These are phyloP conservation scores for Panagrolaimus sp. DNA, from an alignment of 1,140 invertebrate species.

Conservation along the genomic window DNA sequence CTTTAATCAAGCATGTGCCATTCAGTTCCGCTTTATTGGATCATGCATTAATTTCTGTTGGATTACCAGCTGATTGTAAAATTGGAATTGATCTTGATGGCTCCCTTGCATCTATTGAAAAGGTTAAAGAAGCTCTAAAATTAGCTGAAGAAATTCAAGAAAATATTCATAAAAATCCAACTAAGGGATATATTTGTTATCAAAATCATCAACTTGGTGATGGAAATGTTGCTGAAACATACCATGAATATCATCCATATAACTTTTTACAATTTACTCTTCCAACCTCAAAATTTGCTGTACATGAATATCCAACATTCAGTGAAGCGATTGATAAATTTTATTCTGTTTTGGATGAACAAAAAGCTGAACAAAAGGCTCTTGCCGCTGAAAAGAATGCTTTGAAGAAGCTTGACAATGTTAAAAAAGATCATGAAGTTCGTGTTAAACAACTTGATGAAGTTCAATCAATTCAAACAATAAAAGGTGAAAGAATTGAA, in stretches of 20 bases:
- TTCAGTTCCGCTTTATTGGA: slow-evolving; percentile 84
- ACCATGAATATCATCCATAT: slow-evolving; percentile 61
- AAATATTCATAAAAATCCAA: slow-evolving; percentile 54
- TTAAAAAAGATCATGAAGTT: slow-evolving; percentile 84
- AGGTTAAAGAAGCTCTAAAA: slow-evolving; percentile 69
- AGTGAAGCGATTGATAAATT: slow-evolving; percentile 83
- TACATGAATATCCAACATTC: slow-evolving; percentile 50
- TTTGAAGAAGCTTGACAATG: slow-evolving; percentile 73
- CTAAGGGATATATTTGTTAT: slow-evolving; percentile 54
- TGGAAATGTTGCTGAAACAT: slow-evolving; percentile 64
- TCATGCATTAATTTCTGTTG: slow-evolving; percentile 72
- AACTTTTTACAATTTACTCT: slow-evolving; percentile 44
- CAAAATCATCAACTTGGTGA: slow-evolving; percentile 25
- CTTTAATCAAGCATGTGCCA: slow-evolving; percentile 73
- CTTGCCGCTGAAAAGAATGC: slow-evolving; percentile 46
- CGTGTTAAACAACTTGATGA: slow-evolving; percentile 73
- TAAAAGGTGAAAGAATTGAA: slow-evolving; percentile 77
- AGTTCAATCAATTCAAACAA: slow-evolving; percentile 64
- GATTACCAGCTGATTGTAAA: slow-evolving; percentile 66
- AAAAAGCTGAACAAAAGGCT: slow-evolving; percentile 77
- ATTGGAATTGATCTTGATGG: slow-evolving; percentile 68
- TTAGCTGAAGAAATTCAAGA: slow-evolving; percentile 69
- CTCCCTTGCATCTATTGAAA: slow-evolving; percentile 67
- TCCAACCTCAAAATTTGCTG: slow-evolving; percentile 23
- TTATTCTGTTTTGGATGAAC: slow-evolving; percentile 85